Base-by-base conservation (phyloP, 2,797 vertebrate genomes). In the Siniperca obscura region DNA sequence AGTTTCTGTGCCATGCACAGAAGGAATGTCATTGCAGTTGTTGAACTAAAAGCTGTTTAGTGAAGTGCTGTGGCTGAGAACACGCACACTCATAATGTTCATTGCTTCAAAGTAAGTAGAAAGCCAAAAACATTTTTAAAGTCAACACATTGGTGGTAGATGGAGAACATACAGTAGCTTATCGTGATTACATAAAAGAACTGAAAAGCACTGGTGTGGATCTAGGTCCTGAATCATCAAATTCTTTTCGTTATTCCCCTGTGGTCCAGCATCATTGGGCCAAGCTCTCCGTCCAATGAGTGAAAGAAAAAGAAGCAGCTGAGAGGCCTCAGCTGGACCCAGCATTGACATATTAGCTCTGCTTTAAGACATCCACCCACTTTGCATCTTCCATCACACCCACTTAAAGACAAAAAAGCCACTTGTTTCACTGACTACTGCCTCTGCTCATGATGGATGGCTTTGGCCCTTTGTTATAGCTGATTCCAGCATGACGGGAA, bases 331-430 rank as follows among this genome's bases (percentile, higher is more conserved):
- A 61, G 65, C 82, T 82, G 72, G 70, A 74, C 64, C 82, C 74
- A 40, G 62, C 60, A 70, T 76, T 89, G 87, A 91, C 83, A 78
- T 83, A 89, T 87, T 57, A 74, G 50, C 78, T 87, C 83, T 89
- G 88, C 83, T 90, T 89, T 73, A 66, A 86, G 78, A 90, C 86
- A 83, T 91, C 90, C 87, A 77, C 90, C 82, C 91, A 91, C 80
- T 92, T 90, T 83, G 84, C 86, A 91, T 92, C 89, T 84, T 90
- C 88, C 71, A 90, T 90, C 87, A 89, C 89, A 86, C 90, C 88
- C 89, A 90, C 90, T 91, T 88, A 86, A 65, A 90, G 65, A 89
- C 67, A 91, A 82, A 91, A 93, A 91, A 86, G 44, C 36, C 83
- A 94, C 90, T 92, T 85, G 83, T 92, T 91, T 89, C 74, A 68